Evolutionary conservation across 2,888 invertebrate species (phyloP).

Genomic region (Andrena minutula): DNA sequence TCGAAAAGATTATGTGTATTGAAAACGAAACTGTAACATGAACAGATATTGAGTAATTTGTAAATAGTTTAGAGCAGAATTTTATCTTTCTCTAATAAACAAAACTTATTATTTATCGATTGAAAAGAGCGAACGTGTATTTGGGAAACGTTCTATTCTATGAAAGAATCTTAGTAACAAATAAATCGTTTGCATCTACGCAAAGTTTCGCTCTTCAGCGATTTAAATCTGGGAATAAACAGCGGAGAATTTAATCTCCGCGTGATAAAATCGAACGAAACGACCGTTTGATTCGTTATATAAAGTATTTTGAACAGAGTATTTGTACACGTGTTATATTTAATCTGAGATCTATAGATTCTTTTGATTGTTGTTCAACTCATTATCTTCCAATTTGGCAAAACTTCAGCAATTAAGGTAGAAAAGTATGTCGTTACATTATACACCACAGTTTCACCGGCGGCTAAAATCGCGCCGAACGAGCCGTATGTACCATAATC

Average conservation of each 20-base stretch:
- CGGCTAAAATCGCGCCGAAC: slow-evolving; percentile 83
- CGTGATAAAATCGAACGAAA: slow-evolving; percentile 31
- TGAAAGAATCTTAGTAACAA: slow-evolving; percentile 3
- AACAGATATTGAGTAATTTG: slow-evolving; percentile 8
- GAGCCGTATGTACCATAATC: slow-evolving; percentile 85
- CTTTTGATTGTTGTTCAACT: slow-evolving; percentile 75
- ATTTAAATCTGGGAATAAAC: slow-evolving; percentile 39
- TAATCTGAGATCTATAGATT: slow-evolving; percentile 38
- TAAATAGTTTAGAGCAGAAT: slow-evolving; percentile 4
- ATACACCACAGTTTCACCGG: slow-evolving; percentile 84
- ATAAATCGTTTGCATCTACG: background rate
- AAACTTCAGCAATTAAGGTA: slow-evolving; percentile 81
- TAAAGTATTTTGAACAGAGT: slow-evolving; percentile 47
- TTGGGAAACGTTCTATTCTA: slow-evolving; percentile 1
- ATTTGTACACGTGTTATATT: slow-evolving; percentile 43
- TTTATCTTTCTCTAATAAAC: background rate
- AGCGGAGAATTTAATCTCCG: slow-evolving; percentile 8
- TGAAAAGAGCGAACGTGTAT: slow-evolving; percentile 8
- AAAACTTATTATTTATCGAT: slow-evolving; percentile 17
- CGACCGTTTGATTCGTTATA: slow-evolving; percentile 27
- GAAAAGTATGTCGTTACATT: slow-evolving; percentile 83
- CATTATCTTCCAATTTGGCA: slow-evolving; percentile 83
- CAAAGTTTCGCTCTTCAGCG: slow-evolving; percentile 33
- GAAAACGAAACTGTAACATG: slow-evolving; percentile 12
- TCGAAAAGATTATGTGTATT: slow-evolving; percentile 31